These are phyloP conservation scores for Penaeus monodon DNA, from an alignment of 2,888 invertebrate species.

Conservation along the genomic window DNA sequence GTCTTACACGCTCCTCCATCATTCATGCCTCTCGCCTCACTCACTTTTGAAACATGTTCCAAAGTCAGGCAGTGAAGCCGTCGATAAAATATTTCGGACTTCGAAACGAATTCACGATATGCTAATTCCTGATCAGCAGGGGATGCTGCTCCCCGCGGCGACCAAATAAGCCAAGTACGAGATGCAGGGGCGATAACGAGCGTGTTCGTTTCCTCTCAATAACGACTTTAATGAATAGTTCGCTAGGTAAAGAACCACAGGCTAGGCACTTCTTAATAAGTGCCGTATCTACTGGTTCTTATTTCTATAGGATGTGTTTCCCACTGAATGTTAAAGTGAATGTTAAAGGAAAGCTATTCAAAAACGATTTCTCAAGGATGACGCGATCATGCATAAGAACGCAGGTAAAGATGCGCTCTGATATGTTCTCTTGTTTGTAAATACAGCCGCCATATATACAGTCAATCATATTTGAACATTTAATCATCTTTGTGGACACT, in stretches of 20 bases:
- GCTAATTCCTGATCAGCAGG: slow-evolving; percentile 35
- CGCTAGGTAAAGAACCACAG: too few species aligned
- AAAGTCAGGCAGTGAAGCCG: slow-evolving; percentile 1
- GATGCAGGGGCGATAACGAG: slow-evolving; percentile 45
- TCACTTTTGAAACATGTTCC: slow-evolving; percentile 6
- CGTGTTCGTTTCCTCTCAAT: slow-evolving; percentile 4
- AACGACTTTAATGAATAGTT: not conserved
- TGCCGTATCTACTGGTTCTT: too few species aligned
- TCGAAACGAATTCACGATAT: slow-evolving; percentile 45
- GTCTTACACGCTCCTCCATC: not conserved
- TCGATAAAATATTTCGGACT: slow-evolving; percentile 39
- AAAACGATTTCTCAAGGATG: not conserved
- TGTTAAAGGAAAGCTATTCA: not conserved
- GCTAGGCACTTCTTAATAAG: too few species aligned
- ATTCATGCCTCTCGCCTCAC: not conserved
- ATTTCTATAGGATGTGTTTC: too few species aligned
- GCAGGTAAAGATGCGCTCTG: slow-evolving; percentile 7
- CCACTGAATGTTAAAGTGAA: not conserved
- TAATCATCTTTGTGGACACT: not conserved
- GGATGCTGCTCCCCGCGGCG: slow-evolving; percentile 32
- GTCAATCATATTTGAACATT: not conserved
- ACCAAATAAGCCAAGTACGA: slow-evolving; percentile 51
- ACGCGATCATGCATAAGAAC: not conserved
- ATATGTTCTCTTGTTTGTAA: slow-evolving; percentile 31
- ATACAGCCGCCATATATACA: slow-evolving; percentile 9